Conservation (phyloP, 2,113 vertebrate species). For the Donacobius atricapilla region DNA sequence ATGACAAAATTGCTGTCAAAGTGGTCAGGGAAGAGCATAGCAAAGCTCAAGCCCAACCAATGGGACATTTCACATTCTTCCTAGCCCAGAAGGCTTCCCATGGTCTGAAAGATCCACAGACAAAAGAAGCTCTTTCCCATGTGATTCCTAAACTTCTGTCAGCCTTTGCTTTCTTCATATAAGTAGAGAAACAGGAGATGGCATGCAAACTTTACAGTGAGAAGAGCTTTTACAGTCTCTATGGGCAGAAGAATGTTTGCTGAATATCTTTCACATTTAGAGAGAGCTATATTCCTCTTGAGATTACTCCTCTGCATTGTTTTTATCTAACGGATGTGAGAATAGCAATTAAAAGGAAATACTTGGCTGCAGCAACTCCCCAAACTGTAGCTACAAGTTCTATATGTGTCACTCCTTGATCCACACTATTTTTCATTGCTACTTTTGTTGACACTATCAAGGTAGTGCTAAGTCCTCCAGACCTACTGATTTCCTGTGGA, state of each 20-base stretch:
- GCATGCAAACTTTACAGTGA: background rate
- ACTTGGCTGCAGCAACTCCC: background rate
- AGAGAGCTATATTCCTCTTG: background rate
- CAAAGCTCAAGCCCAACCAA: background rate
- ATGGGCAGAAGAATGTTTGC: background rate
- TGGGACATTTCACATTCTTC: background rate
- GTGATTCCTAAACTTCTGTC: background rate
- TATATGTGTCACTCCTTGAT: background rate
- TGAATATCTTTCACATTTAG: background rate
- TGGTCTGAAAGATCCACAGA: background rate
- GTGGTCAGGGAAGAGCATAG: background rate
- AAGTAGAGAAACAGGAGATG: background rate
- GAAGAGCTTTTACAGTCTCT: background rate
- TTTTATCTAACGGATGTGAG: slow-evolving; percentile 1
- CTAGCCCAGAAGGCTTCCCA: background rate
- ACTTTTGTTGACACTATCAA: background rate
- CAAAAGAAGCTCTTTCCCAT: background rate
- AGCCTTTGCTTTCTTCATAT: background rate
- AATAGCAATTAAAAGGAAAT: background rate
- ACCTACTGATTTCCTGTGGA: background rate
- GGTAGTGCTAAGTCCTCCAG: background rate
- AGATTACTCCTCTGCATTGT: background rate
- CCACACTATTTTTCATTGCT: background rate
- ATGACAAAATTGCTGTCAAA: background rate
- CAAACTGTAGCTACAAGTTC: background rate